Evolutionary conservation across 2,888 invertebrate genomes (phyloP), one percentile per base, ranked within the genome.

Genomic region (Thyatira batis): DNA sequence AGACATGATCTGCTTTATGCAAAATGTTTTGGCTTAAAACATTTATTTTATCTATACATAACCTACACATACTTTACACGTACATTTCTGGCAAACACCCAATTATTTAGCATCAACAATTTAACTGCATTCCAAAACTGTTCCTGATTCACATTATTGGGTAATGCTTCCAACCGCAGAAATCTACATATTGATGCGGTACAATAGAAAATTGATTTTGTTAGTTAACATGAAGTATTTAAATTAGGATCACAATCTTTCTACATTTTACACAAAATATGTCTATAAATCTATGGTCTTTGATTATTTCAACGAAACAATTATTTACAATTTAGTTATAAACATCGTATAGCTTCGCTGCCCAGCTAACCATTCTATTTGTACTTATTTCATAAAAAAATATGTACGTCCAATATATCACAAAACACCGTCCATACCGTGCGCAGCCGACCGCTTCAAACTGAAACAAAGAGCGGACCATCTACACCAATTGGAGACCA

Each of bases 341-440:
- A 76, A 73, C 80, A 78, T 78, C 75, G 69, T 67, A 69, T 73
- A 71, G 76, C 67, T 69, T 73, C 76, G 64, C 71, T 74, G 76
- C 71, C 68, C 73, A 73, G 71, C 73, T 77, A 79, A 76, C 76
- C 73, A 78, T 71, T 78, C 71, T 83, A 83, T 90, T 90, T 90
- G 90, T 90, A 90, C 90, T 90, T 87, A 89, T 85, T 87, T 84
- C 82, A 85, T 89, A 90, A 76, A 90, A 90, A 92, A 89, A 91
- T 90, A 90, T 87, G 84, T 85, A 87, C 85, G 85, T 89, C 81
- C 84, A 81, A 82, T 85, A 83, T 91, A 92, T 92, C 91, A 91
- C 91, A 92, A 85, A 60, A 82, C 80, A 81, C 79, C 80, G 67
- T 70, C 74, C 69, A 63, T 67, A 68, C 71, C 67, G 62, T 60